Conservation (phyloP, 2,113 vertebrate genomes). For the Pionites leucogaster region DNA sequence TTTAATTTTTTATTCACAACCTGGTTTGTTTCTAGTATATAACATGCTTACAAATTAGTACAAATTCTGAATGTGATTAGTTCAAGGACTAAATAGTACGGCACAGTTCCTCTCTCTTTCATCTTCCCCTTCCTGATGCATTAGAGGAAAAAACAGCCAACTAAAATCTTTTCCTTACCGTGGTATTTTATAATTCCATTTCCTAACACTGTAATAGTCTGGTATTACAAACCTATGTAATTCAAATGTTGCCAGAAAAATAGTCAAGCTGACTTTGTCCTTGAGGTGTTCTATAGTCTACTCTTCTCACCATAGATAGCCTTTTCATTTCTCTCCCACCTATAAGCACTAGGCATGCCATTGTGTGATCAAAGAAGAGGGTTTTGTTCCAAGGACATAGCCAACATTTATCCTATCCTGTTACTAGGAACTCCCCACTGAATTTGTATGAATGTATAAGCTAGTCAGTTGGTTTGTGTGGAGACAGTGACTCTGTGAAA, state of each 20-base stretch:
- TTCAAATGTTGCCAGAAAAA: not conserved
- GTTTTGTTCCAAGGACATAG: not conserved
- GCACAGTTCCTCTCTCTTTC: not conserved
- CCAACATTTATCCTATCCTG: not conserved
- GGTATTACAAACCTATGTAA: not conserved
- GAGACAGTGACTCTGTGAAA: not conserved
- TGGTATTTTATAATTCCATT: not conserved
- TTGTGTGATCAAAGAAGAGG: accelerated
- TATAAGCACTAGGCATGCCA: no score
- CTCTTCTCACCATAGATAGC: not conserved
- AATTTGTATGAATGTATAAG: not conserved
- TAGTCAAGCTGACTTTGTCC: not conserved
- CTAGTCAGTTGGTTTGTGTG: not conserved
- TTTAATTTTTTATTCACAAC: not conserved
- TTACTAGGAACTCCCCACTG: not conserved
- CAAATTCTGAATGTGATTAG: not conserved
- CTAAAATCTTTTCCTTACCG: not conserved
- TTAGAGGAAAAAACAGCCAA: not conserved
- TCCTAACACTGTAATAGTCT: not conserved
- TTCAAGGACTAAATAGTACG: not conserved
- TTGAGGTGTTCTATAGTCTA: accelerated
- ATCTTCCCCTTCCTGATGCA: not conserved
- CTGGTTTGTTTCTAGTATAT: not conserved
- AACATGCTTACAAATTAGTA: not conserved
- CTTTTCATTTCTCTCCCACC: not conserved